Base-by-base conservation (phyloP, 2,113 vertebrate genomes). In the Collichthys lucidus region DNA sequence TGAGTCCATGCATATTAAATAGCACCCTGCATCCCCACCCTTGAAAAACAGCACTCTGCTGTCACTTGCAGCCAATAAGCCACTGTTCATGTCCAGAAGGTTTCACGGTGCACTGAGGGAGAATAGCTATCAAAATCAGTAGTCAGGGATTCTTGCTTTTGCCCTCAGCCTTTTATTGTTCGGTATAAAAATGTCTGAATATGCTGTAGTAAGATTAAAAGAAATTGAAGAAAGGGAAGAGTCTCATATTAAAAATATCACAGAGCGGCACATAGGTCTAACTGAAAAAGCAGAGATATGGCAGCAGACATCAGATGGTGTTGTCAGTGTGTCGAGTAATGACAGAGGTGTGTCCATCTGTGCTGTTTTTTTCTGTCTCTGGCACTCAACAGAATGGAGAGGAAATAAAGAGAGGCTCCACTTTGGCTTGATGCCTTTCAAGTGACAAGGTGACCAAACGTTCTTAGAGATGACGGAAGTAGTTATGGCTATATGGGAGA, bases 1-100 rank as follows among this genome's bases (percentile, higher is more conserved):
- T 72, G 82, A 93, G 77, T 61, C 84, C 91, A 90, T 94, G 91
- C 91, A 95, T 95, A 94, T 93, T 94, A 93, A 95, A 92, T 85
- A 92, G 86, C 66, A 76, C 74, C 85, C 73, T 57, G 71, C 86
- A 79, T 91, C 88, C 89, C 68, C 82, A 89, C 84, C 70, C 82
- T 90, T 74, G 80, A 86, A 91, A 89, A 91, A 81, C 81, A 89
- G 50, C 53, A 55, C 77, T 87, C 53, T 63, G 68, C 83, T 91
- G 91, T 84, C 86, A 87, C 74, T 89, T 61, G 67, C 73, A 87
- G 87, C 69, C 78, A 79, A 76, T 86, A 68, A 89, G 80, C 66
- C 56, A 19, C 75, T 60, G 80, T 71, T 78, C 83, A 74, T 84
- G 83, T 90, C 67, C 80, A 74, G 84, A 69, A 82, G 81, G 84